These are phyloP conservation scores for Peromyscus eremicus DNA, from an alignment of 2,797 vertebrate genomes.

Conservation along the genomic window DNA sequence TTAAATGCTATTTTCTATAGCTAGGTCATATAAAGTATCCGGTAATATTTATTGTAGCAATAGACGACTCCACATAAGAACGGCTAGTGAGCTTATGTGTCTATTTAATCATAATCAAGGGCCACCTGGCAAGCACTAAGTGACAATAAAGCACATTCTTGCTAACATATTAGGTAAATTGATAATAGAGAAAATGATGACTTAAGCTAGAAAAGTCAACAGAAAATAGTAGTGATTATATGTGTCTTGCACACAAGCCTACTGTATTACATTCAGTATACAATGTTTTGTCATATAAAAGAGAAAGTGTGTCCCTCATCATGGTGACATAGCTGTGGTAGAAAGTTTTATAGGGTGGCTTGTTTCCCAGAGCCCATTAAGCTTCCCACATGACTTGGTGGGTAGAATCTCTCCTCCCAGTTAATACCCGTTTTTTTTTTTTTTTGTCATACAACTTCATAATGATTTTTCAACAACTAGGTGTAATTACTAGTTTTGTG, in stretches of 20 bases:
- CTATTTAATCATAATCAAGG: slow-evolving; percentile 73
- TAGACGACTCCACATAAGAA: slow-evolving; percentile 55
- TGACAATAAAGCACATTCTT: slow-evolving; percentile 68
- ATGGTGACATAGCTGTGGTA: slow-evolving; percentile 49
- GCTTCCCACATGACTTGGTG: slow-evolving; percentile 33
- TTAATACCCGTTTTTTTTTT: slow-evolving; percentile 81
- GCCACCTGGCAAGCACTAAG: slow-evolving; percentile 70
- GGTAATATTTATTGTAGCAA: slow-evolving; percentile 66
- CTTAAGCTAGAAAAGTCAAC: slow-evolving; percentile 72
- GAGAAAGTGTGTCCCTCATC: slow-evolving; percentile 46
- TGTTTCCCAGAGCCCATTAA: slow-evolving; percentile 71
- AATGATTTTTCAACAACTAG: slow-evolving; percentile 72
- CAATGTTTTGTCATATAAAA: slow-evolving; percentile 33
- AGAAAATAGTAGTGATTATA: slow-evolving; percentile 72
- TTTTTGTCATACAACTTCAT: slow-evolving; percentile 58
- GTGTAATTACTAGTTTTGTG: slow-evolving; percentile 74
- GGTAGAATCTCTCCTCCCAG: slow-evolving; percentile 63
- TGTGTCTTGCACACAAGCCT: background rate
- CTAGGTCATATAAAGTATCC: background rate
- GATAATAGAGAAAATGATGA: slow-evolving; percentile 73
- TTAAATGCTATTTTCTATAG: slow-evolving; percentile 63
- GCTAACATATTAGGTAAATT: slow-evolving; percentile 74
- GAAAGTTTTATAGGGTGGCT: slow-evolving; percentile 58
- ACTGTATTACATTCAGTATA: background rate
- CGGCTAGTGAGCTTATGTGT: slow-evolving; percentile 51